A percentile compares a stretch with the other conserved stretches of the same genome.
Evolutionary conservation across 2,888 invertebrate species (phyloP).

Genomic region (Agrotis clavis): DNA sequence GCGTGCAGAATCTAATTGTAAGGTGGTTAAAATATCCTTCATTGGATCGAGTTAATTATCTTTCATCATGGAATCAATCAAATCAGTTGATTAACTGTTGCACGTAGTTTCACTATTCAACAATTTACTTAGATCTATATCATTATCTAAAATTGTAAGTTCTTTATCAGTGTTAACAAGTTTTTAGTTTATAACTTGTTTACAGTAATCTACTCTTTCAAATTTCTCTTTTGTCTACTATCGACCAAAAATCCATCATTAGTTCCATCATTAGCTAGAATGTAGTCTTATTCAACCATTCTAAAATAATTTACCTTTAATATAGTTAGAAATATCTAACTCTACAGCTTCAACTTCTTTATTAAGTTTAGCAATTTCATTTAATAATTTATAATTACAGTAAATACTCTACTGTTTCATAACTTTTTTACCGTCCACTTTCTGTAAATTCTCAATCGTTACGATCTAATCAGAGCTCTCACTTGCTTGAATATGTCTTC

Average conservation of each 20-base stretch:
- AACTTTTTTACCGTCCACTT: too few species aligned
- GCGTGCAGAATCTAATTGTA: constrained; percentile 8
- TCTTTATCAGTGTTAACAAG: neutral
- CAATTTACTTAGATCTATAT: neutral
- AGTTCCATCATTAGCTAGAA: too few species aligned
- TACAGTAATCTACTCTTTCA: neutral
- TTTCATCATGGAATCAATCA: constrained; percentile 8
- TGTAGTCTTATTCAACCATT: too few species aligned
- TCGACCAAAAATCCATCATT: neutral
- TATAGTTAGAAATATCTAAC: too few species aligned
- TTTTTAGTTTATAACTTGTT: neutral
- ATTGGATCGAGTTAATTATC: constrained; percentile 12
- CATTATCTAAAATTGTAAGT: neutral
- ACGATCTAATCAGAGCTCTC: too few species aligned
- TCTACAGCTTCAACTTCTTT: too few species aligned
- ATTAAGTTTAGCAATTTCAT: too few species aligned
- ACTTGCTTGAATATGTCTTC: too few species aligned
- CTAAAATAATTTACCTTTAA: too few species aligned
- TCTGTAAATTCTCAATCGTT: too few species aligned
- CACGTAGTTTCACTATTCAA: constrained; percentile 12
- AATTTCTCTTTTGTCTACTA: neutral
- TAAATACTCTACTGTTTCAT: too few species aligned
- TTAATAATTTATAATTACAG: too few species aligned
- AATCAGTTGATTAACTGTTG: constrained; percentile 7
- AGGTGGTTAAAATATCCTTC: neutral